These are phyloP conservation scores for Myxocyprinus asiaticus DNA, from an alignment of 2,113 vertebrate genomes.

Conservation along the genomic window DNA sequence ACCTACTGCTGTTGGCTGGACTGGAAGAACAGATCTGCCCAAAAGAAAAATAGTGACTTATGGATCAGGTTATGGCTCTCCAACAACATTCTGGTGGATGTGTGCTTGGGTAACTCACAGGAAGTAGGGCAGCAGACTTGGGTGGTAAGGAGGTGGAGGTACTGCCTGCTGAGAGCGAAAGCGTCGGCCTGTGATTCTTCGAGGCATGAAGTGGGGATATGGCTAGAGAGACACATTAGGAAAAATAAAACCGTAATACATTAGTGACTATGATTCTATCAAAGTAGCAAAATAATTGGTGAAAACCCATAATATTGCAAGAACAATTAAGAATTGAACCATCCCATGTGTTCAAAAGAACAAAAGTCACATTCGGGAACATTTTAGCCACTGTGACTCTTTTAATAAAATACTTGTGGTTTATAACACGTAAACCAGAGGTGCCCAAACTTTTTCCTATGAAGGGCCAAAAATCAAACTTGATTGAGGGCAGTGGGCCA, in stretches of 20 bases:
- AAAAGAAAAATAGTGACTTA: constrained; percentile 17
- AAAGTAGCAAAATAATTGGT: too few relatives aligned
- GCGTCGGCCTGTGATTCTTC: constrained; percentile 88
- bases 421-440: too few relatives aligned
- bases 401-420: too few relatives aligned
- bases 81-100: not conserved
- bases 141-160: constrained; percentile 91
- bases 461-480: too few relatives aligned
- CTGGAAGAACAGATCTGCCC: constrained; percentile 92
- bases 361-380: too few relatives aligned
- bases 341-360: not conserved
- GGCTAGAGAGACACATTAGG: constrained; percentile 71
- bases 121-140: constrained; percentile 95
- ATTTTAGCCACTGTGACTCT: too few relatives aligned
- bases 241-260: too few relatives aligned
- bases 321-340: too few relatives aligned
- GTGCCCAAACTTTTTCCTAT: too few relatives aligned
- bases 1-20: constrained; percentile 90
- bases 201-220: constrained; percentile 93
- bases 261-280: too few relatives aligned
- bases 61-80: not conserved
- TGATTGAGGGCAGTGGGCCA: too few relatives aligned
- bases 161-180: constrained; percentile 91
- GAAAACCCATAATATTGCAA: too few relatives aligned
- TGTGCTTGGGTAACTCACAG: constrained; percentile 77